phyloP scores from a whole-genome alignment of 1,140 invertebrate genomes.

The Drosophila sp. region DNA sequence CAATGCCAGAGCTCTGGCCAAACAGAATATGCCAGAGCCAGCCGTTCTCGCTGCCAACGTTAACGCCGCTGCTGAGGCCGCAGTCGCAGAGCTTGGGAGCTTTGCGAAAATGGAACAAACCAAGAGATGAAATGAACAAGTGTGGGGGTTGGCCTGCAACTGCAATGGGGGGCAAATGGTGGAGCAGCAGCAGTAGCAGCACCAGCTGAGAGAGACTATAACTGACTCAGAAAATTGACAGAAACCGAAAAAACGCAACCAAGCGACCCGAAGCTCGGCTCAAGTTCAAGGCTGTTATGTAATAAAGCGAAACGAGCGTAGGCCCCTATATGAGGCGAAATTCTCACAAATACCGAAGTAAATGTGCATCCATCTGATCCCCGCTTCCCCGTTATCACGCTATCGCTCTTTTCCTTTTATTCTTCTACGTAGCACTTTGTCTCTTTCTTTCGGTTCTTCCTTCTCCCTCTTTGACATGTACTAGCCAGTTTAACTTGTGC shows the following conservation, averaged over 20 bases:
- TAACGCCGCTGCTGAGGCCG: constrained; percentile 11
- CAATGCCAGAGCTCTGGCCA: constrained; percentile 70
- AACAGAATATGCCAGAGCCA: constrained; percentile 56
- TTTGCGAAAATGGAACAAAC: constrained; percentile 28
- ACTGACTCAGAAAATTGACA: constrained; percentile 41
- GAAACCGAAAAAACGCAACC: constrained; percentile 33
- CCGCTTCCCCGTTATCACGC: constrained; percentile 28
- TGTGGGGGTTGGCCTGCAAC: constrained; percentile 17
- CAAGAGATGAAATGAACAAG: constrained; percentile 32
- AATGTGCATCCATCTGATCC: constrained; percentile 47
- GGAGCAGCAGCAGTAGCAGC: constrained; percentile 10
- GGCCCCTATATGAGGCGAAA: constrained; percentile 6
- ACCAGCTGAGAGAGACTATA: constrained; percentile 26
- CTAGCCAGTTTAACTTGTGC: constrained; percentile 66
- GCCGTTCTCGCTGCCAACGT: constrained; percentile 26
- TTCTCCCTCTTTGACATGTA: constrained; percentile 19
- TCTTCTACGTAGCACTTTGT: constrained; percentile 1
- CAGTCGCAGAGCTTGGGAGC: constrained; percentile 39
- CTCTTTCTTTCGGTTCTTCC: constrained; percentile 4
- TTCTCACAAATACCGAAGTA: constrained; percentile 11
- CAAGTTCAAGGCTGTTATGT: constrained; percentile 83
- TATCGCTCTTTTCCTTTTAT: constrained; percentile 24
- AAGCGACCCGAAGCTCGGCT: constrained; percentile 65
- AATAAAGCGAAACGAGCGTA: constrained; percentile 57
- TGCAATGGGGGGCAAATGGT: constrained; percentile 15